Base-by-base conservation (phyloP, 2,888 invertebrate genomes). In the Cheilosia vulpina region DNA sequence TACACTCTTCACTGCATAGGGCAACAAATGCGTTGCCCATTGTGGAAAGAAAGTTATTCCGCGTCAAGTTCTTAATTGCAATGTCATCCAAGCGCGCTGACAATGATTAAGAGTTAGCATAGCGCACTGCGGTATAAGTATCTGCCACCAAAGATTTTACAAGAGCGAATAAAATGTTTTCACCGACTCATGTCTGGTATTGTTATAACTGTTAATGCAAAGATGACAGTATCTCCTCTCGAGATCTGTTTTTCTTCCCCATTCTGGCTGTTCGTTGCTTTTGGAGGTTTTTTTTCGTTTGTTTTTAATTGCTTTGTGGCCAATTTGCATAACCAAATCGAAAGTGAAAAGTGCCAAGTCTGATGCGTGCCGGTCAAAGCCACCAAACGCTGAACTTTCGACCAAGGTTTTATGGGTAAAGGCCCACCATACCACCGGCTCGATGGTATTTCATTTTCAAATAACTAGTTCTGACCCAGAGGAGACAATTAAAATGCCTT, bases 311-410 rank as follows among this genome's bases (percentile, higher is more conserved):
- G 55, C 63, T 60, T 62, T 5, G 6, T n/a, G 21, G 55, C 27
- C 45, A 57, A 85, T 85, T 85, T 85, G 85, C 80, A 85, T 85
- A 85, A 85, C 63, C 66, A 81, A 85, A 85, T 81, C 85, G 85
- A 85, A 85, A 85, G 85, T 85, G 85, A 85, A 85, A 81, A 81
- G 77, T 68, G 62, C 63, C 53, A 31, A 65, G 45, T 65, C 15
- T 43, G 21, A 5, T 60, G 79, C 41, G 60, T 58, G 47, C 43
- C 79, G 75, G 65, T 66, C 80, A 72, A 73, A 58, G 68, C 24
- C 43, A 45, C 34, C 1, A 24, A 21, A 21, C 47, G n/a, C 57
- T 73, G 71, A 84, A 75, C 84, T 84, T 84, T 79, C 84, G 13
- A 79, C 69, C 58, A 47, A 55, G 9, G 24, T 15, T 9, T 4